phyloP scores from a whole-genome alignment of 2,113 vertebrate species.

The Microcebus griseorufus region DNA sequence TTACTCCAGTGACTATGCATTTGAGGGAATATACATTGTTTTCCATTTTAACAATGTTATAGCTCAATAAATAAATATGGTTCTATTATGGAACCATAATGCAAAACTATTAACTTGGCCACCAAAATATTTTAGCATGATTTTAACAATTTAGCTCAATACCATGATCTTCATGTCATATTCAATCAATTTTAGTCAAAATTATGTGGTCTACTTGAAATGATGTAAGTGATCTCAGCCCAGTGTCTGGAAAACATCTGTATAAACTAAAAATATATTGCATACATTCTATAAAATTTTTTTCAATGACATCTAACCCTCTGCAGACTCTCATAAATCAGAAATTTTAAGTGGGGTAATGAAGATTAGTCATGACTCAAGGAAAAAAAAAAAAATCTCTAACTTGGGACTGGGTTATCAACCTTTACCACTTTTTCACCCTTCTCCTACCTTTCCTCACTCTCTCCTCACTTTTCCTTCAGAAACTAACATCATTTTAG shows the following conservation, averaged over 20 bases:
- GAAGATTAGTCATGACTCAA: neutral
- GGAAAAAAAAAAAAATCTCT: neutral
- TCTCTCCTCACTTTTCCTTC: neutral
- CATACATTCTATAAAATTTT: neutral
- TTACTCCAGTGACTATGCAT: neutral
- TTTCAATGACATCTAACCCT: neutral
- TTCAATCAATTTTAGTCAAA: slow-evolving; percentile 11
- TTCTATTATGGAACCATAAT: neutral
- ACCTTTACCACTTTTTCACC: neutral
- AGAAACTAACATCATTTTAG: neutral
- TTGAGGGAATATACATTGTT: neutral
- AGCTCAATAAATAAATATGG: too few relatives aligned
- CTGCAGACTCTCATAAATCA: neutral
- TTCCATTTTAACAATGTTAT: slow-evolving; percentile 19
- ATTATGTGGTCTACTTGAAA: neutral
- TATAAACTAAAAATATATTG: neutral
- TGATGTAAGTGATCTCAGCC: neutral
- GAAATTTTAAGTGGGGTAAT: neutral
- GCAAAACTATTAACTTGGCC: neutral
- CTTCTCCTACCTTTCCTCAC: neutral
- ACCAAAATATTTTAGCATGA: neutral
- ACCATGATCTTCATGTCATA: neutral
- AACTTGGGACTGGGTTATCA: neutral
- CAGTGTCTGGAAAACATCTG: neutral
- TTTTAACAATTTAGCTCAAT: neutral